Percentiles rank a stretch among this genome's conserved stretches.
Conservation (phyloP, 2,113 vertebrate species). For the Syngnathus scovelli region DNA sequence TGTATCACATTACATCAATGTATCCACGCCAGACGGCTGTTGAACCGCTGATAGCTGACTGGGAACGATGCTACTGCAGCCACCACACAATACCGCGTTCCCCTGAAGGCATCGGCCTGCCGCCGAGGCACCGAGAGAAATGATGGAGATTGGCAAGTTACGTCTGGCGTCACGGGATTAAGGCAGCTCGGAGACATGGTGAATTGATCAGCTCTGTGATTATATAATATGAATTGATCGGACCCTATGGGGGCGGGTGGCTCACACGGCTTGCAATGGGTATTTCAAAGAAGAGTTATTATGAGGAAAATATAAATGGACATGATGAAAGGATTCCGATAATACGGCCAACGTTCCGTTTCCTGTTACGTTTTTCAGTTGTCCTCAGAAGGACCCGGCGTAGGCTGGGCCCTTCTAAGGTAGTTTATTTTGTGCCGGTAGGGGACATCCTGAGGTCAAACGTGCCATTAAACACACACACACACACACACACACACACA, state of each 20-base stretch:
- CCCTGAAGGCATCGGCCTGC: constrained; percentile 18
- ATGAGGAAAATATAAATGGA: constrained; percentile 11
- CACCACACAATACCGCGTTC: constrained; percentile 25
- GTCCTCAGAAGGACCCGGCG: too few relatives aligned
- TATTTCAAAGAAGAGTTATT: too few relatives aligned
- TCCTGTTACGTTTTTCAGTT: constrained; percentile 9
- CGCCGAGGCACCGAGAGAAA: constrained; percentile 15
- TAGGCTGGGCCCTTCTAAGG: neutral
- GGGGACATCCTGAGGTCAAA: constrained; percentile 11
- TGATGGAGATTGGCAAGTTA: neutral
- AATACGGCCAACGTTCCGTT: constrained; percentile 26
- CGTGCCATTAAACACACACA: neutral
- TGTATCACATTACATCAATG: constrained; percentile 35
- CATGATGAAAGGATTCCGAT: constrained; percentile 26
- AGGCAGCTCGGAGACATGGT: constrained; percentile 16
- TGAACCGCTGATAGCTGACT: constrained; percentile 23
- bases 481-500: neutral
- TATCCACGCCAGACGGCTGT: constrained; percentile 21
- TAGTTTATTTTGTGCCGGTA: constrained; percentile 15
- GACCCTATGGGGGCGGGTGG: neutral
- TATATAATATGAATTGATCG: constrained; percentile 2
- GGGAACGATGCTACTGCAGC: constrained; percentile 3
- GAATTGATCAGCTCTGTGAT: constrained; percentile 24
- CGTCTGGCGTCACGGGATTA: constrained; percentile 17
- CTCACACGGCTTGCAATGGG: too few relatives aligned